Evolutionary conservation across 2,888 invertebrate species (phyloP).

Genomic region (Orgyia antiqua): DNA sequence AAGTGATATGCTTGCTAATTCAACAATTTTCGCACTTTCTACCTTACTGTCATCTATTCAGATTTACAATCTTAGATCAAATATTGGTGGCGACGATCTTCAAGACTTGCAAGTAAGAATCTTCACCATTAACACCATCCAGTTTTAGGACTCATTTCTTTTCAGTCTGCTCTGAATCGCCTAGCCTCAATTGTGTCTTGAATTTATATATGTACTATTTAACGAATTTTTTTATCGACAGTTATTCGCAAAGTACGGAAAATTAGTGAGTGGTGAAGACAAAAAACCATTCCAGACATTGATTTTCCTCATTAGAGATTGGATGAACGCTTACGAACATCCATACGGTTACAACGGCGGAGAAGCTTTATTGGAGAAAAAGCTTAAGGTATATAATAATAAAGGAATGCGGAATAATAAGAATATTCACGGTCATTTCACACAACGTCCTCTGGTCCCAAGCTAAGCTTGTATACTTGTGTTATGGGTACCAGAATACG

Average conservation of each 20-base stretch:
- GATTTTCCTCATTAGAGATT: constrained; percentile 93
- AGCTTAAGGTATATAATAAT: constrained; percentile 81
- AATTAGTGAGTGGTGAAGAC: constrained; percentile 88
- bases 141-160: neutral
- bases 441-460: too few relatives aligned
- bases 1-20: constrained; percentile 95
- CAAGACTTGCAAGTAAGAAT: constrained; percentile 92
- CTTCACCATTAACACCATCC: too few relatives aligned
- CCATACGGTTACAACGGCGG: constrained; percentile 94
- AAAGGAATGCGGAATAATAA: neutral
- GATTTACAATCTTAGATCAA: constrained; percentile 95
- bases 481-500: too few relatives aligned
- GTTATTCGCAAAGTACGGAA: constrained; percentile 98
- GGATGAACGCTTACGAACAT: constrained; percentile 97
- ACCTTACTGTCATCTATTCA: constrained; percentile 98
- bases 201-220: neutral
- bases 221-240: too few relatives aligned
- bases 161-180: neutral
- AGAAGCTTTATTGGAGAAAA: constrained; percentile 86
- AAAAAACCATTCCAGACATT: constrained; percentile 90
- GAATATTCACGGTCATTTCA: too few relatives aligned
- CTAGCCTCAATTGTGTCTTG: neutral
- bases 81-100: constrained; percentile 97
- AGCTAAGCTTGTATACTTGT: too few relatives aligned
- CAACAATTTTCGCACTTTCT: constrained; percentile 84